These are phyloP conservation scores for Spilogale gracilis DNA, from an alignment of 2,113 vertebrate species.

Conservation along the genomic window DNA sequence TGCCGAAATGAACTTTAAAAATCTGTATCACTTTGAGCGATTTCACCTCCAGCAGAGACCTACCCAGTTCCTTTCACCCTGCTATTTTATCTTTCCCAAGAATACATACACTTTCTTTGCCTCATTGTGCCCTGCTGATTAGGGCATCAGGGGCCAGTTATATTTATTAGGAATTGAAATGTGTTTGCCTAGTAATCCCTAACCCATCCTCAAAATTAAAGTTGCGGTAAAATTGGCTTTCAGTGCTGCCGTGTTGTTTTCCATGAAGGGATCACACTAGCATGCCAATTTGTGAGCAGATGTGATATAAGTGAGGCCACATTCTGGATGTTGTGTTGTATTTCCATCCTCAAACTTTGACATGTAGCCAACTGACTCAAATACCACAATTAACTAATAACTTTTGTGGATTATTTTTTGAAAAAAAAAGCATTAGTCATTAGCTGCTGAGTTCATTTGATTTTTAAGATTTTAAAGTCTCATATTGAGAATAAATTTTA, in stretches of 20 bases:
- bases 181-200: constrained; percentile 44
- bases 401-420: not conserved
- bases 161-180: constrained; percentile 63
- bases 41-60: not conserved
- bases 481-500: not conserved
- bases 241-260: not conserved
- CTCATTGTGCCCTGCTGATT: constrained; percentile 43
- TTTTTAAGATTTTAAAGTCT: not conserved
- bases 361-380: not conserved
- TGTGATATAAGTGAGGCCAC: not conserved
- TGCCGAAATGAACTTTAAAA: constrained; percentile 51
- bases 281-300: not conserved
- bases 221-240: not conserved
- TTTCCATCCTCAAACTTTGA: constrained; percentile 31
- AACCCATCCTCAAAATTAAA: not conserved
- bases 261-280: not conserved
- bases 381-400: not conserved
- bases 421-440: not conserved
- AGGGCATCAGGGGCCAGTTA: constrained; percentile 60
- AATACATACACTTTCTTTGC: not conserved
- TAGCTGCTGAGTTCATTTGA: not conserved
- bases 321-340: not conserved
- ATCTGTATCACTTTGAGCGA: not conserved
- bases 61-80: not conserved
- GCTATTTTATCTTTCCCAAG: constrained; percentile 69